Conservation (phyloP, 2,888 invertebrate genomes). For the Polydrusus tereticollis region DNA sequence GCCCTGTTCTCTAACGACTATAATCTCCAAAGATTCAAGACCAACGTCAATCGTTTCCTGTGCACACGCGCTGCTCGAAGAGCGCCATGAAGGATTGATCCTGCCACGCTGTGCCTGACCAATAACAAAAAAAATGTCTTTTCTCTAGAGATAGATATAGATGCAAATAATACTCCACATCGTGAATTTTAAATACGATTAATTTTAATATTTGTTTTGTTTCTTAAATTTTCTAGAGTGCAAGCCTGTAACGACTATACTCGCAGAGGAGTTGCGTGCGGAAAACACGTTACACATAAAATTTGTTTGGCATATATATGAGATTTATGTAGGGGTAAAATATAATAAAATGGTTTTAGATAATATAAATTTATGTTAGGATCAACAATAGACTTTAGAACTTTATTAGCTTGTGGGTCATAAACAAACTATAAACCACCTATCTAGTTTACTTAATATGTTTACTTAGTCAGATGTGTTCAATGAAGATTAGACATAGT, state of each 20-base stretch:
- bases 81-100: too few relatives aligned
- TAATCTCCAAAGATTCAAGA: too few relatives aligned
- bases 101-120: too few relatives aligned
- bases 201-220: neutral
- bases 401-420: slow-evolving; percentile 13
- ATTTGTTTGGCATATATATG: neutral
- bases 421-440: slow-evolving; percentile 18
- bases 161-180: too few relatives aligned
- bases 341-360: slow-evolving; percentile 11
- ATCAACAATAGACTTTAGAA: neutral
- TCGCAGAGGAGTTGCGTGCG: neutral
- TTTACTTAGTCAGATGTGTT: slow-evolving; percentile 8
- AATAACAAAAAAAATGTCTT: too few relatives aligned
- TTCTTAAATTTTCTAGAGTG: neutral
- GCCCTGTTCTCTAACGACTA: too few relatives aligned
- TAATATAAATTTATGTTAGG: slow-evolving; percentile 15
- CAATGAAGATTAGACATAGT: slow-evolving; percentile 11
- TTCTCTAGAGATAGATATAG: too few relatives aligned
- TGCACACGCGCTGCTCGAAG: too few relatives aligned
- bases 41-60: too few relatives aligned
- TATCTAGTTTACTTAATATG: neutral
- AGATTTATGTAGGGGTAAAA: slow-evolving; percentile 13
- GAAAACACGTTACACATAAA: slow-evolving; percentile 5
- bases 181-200: too few relatives aligned
- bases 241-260: neutral